Percentiles rank a stretch among this genome's conserved stretches.
phyloP scores from a whole-genome alignment of 2,113 vertebrate species.

The Onychorhynchus coronatus region DNA sequence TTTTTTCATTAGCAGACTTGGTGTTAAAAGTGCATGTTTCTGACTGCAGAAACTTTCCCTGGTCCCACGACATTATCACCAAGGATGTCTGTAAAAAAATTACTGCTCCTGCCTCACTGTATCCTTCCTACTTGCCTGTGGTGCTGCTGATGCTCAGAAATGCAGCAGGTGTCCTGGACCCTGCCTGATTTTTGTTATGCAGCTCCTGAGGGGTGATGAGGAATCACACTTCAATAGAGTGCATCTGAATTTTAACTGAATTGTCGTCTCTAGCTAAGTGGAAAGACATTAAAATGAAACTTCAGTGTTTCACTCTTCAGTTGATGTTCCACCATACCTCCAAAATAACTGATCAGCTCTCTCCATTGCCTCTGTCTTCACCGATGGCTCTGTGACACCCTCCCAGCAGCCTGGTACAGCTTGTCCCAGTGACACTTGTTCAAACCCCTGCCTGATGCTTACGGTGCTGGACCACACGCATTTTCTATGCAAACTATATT shows the following conservation, averaged over 20 bases:
- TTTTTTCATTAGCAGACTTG: background rate
- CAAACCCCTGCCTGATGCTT: background rate
- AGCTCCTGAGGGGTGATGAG: background rate
- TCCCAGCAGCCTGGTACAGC: background rate
- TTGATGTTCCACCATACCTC: background rate
- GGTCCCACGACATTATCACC: background rate
- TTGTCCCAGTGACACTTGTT: accelerated
- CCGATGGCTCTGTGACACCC: background rate
- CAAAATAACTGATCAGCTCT: conserved; percentile 36
- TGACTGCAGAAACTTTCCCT: background rate
- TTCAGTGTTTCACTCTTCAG: background rate
- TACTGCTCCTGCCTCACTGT: background rate
- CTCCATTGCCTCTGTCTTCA: background rate
- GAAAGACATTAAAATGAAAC: conserved; percentile 56
- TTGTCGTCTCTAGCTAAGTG: conserved; percentile 27
- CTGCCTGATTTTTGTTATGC: background rate
- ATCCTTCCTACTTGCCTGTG: background rate
- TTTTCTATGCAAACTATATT: background rate
- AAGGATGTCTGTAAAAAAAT: background rate
- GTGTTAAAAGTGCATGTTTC: background rate
- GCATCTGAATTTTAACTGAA: conserved; percentile 59
- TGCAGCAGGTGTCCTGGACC: background rate
- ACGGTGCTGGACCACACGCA: accelerated
- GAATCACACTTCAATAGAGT: background rate
- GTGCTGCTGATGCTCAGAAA: background rate